A percentile compares a stretch with the other conserved stretches of the same genome.
phyloP scores from a whole-genome alignment of 23 tunicate genomes.

The Diplosoma virens region DNA sequence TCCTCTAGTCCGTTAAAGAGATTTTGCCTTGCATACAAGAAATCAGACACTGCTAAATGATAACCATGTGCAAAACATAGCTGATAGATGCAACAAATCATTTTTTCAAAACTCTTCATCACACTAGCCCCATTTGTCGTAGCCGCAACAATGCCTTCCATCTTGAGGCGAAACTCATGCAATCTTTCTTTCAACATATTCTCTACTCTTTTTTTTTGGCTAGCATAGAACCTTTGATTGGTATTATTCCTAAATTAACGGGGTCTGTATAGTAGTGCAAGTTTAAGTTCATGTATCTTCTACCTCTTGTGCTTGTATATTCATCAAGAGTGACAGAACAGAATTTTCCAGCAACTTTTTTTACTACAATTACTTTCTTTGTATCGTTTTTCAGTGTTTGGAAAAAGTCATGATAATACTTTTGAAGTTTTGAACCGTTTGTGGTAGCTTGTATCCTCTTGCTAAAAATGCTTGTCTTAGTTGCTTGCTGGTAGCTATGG shows the following conservation, averaged over 20 bases:
- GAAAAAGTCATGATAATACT: too few relatives aligned
- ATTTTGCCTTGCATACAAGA: conserved; percentile 42
- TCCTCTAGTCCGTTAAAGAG: too few relatives aligned
- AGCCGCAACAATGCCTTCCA: conserved; percentile 59
- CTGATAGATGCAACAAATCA: conserved; percentile 46
- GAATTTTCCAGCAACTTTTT: too few relatives aligned
- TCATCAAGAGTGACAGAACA: conserved; percentile 51
- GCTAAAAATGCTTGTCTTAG: conserved; percentile 50
- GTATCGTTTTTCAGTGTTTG: conserved; percentile 45
- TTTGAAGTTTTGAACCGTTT: conserved; percentile 38
- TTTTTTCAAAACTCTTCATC: conserved; percentile 60
- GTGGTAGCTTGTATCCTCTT: conserved; percentile 64
- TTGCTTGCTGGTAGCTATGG: conserved; percentile 60
- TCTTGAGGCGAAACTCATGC: conserved; percentile 38
- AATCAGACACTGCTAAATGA: conserved; percentile 51
- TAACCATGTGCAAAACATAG: conserved; percentile 55
- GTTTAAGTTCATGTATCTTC: conserved; percentile 51
- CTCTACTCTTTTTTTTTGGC: conserved; percentile 36
- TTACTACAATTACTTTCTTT: conserved; percentile 25
- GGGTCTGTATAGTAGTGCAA: conserved; percentile 47
- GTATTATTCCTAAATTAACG: conserved; percentile 45
- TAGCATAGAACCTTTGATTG: conserved; percentile 44
- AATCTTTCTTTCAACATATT: conserved; percentile 23
- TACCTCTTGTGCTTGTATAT: conserved; percentile 38
- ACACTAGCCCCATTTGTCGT: conserved; percentile 66